Evolutionary conservation across 1,140 invertebrate genomes (phyloP).

Genomic region (Drosophila azteca): DNA sequence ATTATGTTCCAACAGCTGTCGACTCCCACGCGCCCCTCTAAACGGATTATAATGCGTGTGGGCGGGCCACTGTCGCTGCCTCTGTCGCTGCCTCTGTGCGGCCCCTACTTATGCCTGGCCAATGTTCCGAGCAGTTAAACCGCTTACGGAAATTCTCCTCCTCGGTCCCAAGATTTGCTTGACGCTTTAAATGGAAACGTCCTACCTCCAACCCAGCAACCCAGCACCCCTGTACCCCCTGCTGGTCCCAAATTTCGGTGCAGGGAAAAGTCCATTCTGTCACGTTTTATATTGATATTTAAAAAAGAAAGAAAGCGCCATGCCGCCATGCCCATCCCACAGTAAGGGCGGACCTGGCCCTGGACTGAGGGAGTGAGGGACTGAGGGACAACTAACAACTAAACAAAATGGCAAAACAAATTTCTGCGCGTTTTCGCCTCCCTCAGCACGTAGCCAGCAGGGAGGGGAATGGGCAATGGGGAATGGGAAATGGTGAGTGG

Average conservation of each 20-base stretch:
- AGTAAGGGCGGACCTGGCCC: neutral
- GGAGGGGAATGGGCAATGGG: too few species aligned
- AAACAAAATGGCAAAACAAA: constrained; percentile 79
- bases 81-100: neutral
- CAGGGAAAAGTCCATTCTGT: constrained; percentile 58
- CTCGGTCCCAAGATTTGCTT: constrained; percentile 18
- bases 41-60: constrained; percentile 49
- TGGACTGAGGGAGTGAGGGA: too few species aligned
- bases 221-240: neutral
- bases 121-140: constrained; percentile 47
- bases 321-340: constrained; percentile 25
- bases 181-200: constrained; percentile 10
- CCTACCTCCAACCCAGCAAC: neutral
- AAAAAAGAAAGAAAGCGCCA: constrained; percentile 52
- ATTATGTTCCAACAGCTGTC: neutral
- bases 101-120: constrained; percentile 42
- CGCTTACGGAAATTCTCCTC: constrained; percentile 37
- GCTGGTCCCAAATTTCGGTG: constrained; percentile 31
- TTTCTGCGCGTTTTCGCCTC: constrained; percentile 67
- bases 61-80: neutral
- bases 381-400: constrained; percentile 42
- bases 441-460: constrained; percentile 49
- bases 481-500: too few species aligned
- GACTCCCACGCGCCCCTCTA: neutral
- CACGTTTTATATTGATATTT: constrained; percentile 82